A percentile compares a stretch with the other conserved stretches of the same genome.
phyloP scores from a whole-genome alignment of 2,888 invertebrate species.

The Erebia aethiops region DNA sequence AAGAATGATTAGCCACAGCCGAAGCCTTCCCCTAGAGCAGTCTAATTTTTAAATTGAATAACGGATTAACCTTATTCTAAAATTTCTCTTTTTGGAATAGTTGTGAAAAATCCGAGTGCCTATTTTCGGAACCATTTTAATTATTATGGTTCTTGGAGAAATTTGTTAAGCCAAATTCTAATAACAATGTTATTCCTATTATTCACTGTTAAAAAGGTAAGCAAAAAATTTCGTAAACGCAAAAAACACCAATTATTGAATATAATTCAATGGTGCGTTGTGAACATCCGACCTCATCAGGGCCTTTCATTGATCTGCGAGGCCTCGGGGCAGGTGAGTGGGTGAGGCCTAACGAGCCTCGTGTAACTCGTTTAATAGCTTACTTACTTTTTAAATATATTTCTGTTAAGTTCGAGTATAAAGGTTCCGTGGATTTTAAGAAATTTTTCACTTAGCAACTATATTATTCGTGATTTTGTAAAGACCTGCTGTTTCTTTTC shows the following conservation, averaged over 20 bases:
- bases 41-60: too few species aligned
- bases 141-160: too few species aligned
- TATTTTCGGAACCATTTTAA: too few species aligned
- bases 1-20: too few species aligned
- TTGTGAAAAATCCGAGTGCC: too few species aligned
- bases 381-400: slow-evolving; percentile 7
- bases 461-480: too few species aligned
- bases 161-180: background rate
- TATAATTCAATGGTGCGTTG: slow-evolving; percentile 24
- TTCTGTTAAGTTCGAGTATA: background rate
- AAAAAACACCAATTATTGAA: slow-evolving; percentile 31
- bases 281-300: slow-evolving; percentile 24
- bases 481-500: too few species aligned
- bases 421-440: background rate
- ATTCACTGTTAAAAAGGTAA: background rate
- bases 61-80: too few species aligned
- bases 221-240: slow-evolving; percentile 1
- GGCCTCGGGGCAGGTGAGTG: slow-evolving; percentile 33
- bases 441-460: background rate
- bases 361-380: slow-evolving; percentile 35
- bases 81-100: too few species aligned
- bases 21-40: too few species aligned
- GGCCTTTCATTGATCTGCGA: slow-evolving; percentile 26
- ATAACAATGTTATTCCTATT: background rate
- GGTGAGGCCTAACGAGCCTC: slow-evolving; percentile 31